phyloP scores from a whole-genome alignment of 1,140 invertebrate species.

The Papilio aristodemus region DNA sequence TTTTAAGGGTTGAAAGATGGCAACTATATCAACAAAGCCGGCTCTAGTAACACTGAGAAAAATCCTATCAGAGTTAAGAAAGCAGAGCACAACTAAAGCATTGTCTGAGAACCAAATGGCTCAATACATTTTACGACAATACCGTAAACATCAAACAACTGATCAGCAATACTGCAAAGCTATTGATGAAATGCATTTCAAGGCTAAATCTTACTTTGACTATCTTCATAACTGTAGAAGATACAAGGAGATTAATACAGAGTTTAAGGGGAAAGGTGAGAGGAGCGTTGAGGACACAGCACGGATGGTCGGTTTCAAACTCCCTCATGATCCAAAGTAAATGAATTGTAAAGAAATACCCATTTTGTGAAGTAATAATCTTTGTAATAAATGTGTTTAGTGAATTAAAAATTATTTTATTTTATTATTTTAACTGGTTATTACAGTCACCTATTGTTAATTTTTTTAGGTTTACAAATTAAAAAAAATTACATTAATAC shows the following conservation, averaged over 20 bases:
- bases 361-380: background rate
- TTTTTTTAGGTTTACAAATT: background rate
- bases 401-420: background rate
- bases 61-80: conserved; percentile 83
- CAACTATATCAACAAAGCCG: conserved; percentile 72
- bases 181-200: conserved; percentile 86
- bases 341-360: background rate
- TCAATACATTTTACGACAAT: conserved; percentile 86
- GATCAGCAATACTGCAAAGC: conserved; percentile 90
- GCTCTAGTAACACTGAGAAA: conserved; percentile 80
- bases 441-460: too few relatives aligned
- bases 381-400: conserved; percentile 23
- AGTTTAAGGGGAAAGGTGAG: conserved; percentile 89
- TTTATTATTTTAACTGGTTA: too few relatives aligned
- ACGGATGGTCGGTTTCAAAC: conserved; percentile 90
- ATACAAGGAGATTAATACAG: conserved; percentile 85
- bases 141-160: conserved; percentile 86
- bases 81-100: conserved; percentile 75
- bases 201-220: conserved; percentile 87
- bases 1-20: conserved; percentile 73
- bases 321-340: conserved; percentile 88
- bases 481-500: background rate
- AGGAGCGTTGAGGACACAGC: conserved; percentile 88
- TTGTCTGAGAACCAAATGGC: conserved; percentile 82
- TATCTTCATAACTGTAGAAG: conserved; percentile 86